phyloP scores from a whole-genome alignment of 2,797 vertebrate genomes.

The Apogon talboti region DNA sequence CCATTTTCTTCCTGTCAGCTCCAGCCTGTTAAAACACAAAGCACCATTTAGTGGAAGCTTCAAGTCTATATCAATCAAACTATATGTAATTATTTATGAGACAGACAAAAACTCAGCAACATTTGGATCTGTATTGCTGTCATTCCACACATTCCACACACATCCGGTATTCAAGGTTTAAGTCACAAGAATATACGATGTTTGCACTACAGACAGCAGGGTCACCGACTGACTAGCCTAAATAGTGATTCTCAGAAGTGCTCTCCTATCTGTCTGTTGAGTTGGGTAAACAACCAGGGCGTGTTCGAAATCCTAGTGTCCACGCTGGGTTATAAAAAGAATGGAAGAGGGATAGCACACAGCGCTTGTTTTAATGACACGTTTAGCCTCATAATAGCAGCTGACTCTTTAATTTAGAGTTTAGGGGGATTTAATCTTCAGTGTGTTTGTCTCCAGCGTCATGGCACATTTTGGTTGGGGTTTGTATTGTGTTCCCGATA shows the following conservation, averaged over 20 bases:
- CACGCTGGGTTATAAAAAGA: constrained; percentile 75
- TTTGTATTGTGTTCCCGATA: constrained; percentile 11
- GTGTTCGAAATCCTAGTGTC: constrained; percentile 68
- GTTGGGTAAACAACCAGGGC: constrained; percentile 67
- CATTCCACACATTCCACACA: too few relatives aligned
- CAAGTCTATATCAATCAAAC: background rate
- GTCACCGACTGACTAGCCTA: background rate
- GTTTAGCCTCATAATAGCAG: constrained; percentile 68
- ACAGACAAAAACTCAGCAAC: background rate
- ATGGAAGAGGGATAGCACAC: constrained; percentile 56
- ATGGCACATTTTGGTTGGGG: constrained; percentile 28
- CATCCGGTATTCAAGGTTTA: background rate
- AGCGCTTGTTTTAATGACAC: constrained; percentile 70
- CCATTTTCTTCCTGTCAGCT: background rate
- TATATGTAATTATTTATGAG: too few relatives aligned
- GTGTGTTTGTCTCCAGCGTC: constrained; percentile 34
- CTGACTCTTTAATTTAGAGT: constrained; percentile 70
- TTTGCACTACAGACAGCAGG: background rate
- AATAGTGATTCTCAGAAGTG: constrained; percentile 23
- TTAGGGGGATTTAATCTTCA: constrained; percentile 46
- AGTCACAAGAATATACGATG: background rate
- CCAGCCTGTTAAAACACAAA: background rate
- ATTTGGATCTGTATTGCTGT: background rate
- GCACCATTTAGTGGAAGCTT: background rate
- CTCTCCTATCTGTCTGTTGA: constrained; percentile 37